Evolutionary conservation across 2,797 vertebrate genomes (phyloP), one percentile per base, ranked within the genome.

Genomic region (Enteromius anoplus): DNA sequence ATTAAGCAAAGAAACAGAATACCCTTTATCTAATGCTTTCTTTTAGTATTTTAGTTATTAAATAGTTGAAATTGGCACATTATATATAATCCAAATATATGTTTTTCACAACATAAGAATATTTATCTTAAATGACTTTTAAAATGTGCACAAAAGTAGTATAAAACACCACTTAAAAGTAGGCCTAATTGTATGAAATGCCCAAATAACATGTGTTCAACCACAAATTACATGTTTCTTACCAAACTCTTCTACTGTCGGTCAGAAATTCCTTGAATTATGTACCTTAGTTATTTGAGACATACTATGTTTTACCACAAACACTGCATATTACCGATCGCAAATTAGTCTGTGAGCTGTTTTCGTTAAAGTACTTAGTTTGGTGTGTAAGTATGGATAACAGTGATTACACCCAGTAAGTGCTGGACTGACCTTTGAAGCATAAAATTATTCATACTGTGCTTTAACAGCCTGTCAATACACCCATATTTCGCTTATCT

Each of bases 401-500:
- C 70, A 19, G 37, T 75, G 23, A 29, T 77, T 40, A 84, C 17
- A 12, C 17, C 1, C 23, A 76, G 17, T 70, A 3, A 40, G 1
- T 34, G 2, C n/a, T 34, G 32, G 8, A 19, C 37, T 70, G 49
- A 78, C 47, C 47, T 70, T 84, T 70, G 34, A 78, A 84, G 21
- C 64, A 51, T 49, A n/a, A 71, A 78, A 49, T 49, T 17, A 49
- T 77, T 83, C 29, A 60, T 77, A 37, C 49, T 45, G 42, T 5
- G 49, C 26, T 58, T 76, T 68, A 70, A 77, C 37, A 37, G 37
- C 75, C 65, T 76, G 64, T n/a, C 19, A 29, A 3, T 17, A 45
- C 40, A 51, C 37, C 23, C 65, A 42, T 49, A 75, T 9, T 21
- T 49, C 40, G 47, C 21, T 78, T 80, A 88, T 85, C 76, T 75